These are phyloP conservation scores for Pseudorasbora parva DNA, from an alignment of 2,113 vertebrate species.

Conservation along the genomic window DNA sequence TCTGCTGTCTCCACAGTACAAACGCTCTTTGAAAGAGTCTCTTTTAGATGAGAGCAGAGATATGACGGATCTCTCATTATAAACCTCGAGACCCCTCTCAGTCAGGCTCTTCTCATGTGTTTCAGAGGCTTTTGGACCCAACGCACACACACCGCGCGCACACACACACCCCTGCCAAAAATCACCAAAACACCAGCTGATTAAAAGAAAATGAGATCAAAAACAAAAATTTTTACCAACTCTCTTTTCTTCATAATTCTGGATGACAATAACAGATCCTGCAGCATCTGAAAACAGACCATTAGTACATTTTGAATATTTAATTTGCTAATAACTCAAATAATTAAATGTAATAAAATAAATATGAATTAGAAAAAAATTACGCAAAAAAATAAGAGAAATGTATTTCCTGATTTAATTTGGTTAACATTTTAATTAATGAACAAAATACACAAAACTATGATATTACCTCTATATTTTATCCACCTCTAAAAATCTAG, in stretches of 20 bases:
- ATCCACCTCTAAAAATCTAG: too few relatives aligned
- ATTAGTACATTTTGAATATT: neutral
- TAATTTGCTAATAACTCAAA: neutral
- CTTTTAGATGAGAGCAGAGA: neutral
- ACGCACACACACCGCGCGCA: neutral
- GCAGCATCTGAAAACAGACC: neutral
- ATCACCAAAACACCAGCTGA: neutral
- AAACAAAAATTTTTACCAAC: neutral
- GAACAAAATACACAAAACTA: too few relatives aligned
- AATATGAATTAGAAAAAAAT: neutral
- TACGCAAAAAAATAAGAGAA: too few relatives aligned
- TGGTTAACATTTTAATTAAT: too few relatives aligned
- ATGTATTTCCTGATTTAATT: too few relatives aligned
- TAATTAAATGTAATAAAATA: neutral
- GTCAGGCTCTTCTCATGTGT: neutral
- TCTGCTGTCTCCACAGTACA: constrained; percentile 24
- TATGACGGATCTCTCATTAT: constrained; percentile 1
- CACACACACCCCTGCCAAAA: neutral
- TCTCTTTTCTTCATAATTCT: too few relatives aligned
- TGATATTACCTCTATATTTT: too few relatives aligned
- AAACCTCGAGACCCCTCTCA: constrained; percentile 1
- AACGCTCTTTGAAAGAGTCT: neutral
- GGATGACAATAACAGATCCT: neutral
- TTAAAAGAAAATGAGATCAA: neutral
- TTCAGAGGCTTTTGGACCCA: neutral